Evolutionary conservation across 1,140 invertebrate species (phyloP), one percentile per base, ranked within the genome.

Genomic region (Scaptomyza graminum): DNA sequence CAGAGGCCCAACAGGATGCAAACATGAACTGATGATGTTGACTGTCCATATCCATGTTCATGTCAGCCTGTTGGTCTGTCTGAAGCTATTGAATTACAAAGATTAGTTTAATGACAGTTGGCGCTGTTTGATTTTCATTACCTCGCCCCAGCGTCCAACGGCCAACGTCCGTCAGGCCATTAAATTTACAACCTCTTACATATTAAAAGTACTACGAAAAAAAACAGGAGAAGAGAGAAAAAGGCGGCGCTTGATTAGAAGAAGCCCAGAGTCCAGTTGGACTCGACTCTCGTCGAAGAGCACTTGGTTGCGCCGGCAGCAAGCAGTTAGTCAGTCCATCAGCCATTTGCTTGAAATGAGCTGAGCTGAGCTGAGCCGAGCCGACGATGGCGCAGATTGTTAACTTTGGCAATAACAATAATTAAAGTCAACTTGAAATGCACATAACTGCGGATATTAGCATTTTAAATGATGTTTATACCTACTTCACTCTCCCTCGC

Each of bases 401-500:
- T 90, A 90, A 84, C 87, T 90, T 90, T 74, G 79, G 82, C 83
- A 83, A 90, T 90, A 90, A 90, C 88, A 90, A 90, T 90, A 90
- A 90, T 90, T 90, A 90, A 87, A 90, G 88, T 87, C 82, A 72
- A 87, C 79, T 89, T 90, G 88, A 88, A 90, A 90, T 83, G 88
- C 77, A 80, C 89, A 88, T 90, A 88, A 84, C 79, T 66, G 82
- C 82, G 76, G 76, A 78, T 82, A 90, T 90, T 90, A 90, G 79
- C 88, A 90, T 90, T 90, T 90, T 88, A 83, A 90, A 90, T 83
- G 82, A 87, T 90, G 79, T 85, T 90, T 83, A 71, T 77, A 49
- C 74, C 49, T 69, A 65, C 34, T 51, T 57, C 13, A 34, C 59
- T 60, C 25, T 66, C 47, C 59, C 13, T 8, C 3, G 6, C 22